Percentiles rank a stretch among this genome's conserved stretches.
Evolutionary conservation across 2,797 vertebrate species (phyloP).

Genomic region (Antennarius maculatus): DNA sequence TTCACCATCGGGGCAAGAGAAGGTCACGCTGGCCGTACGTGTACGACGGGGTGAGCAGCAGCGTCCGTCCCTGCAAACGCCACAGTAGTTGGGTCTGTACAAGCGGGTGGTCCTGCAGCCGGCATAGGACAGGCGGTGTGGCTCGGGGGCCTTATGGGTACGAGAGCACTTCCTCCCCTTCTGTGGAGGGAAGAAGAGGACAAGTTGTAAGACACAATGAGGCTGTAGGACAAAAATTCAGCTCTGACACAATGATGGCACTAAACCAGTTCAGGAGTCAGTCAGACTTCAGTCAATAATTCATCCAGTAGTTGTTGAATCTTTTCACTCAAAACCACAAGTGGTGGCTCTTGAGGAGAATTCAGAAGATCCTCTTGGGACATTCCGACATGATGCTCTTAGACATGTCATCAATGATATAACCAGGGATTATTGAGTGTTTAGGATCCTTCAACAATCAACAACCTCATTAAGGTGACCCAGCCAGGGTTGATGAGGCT

Average conservation of each 20-base stretch:
- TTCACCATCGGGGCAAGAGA: constrained; percentile 78
- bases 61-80: constrained; percentile 81
- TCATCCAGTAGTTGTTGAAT: background rate
- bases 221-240: no score
- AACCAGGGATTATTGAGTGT: no score
- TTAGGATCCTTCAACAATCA: no score
- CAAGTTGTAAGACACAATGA: background rate
- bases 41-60: constrained; percentile 83
- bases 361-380: no score
- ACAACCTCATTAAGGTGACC: no score
- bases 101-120: constrained; percentile 82
- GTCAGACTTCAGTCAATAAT: no score
- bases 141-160: constrained; percentile 82
- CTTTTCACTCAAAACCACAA: background rate
- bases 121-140: constrained; percentile 78
- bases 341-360: background rate
- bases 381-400: no score
- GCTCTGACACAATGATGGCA: no score
- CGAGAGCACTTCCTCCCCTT: constrained; percentile 85
- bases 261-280: no score
- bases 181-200: constrained; percentile 55
- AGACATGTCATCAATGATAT: no score
- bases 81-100: constrained; percentile 84
- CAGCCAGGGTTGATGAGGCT: no score
- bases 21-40: constrained; percentile 76